Base-by-base conservation (phyloP, 2,797 vertebrate species). In the Lepus townsendii region DNA sequence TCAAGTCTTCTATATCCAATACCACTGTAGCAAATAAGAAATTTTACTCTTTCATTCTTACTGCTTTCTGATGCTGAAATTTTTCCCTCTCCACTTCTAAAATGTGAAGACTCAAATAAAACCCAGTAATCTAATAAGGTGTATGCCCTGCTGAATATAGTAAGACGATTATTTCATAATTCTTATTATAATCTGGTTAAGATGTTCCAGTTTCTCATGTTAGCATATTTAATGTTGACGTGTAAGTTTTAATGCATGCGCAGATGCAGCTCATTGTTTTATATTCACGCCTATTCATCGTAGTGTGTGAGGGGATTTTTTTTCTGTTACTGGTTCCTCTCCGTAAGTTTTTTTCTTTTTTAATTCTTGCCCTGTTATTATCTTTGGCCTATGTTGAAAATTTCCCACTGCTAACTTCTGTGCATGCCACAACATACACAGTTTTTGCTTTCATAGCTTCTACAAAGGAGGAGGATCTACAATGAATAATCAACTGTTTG, bases 401-500 rank as follows among this genome's bases (percentile, higher is more conserved):
- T 60, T 90, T 96, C 47, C 90, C 95, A 65, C 38, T 24, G 71
- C 60, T 16, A 89, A 27, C 54, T 47, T 95, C 85, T 62, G 60
- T 79, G 52, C 57, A 71, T 95, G 69, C 57, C 60, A 93, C 60
- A 95, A 42, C 68, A 92, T 62, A 91, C 66, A 88, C 5, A 86
- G 2, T 93, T 83, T 97, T 62, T 90, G 52, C 72, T 85, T 68
- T 83, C 38, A 20, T 22, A 52, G 63, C 62, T 80, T 92, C 65
- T 89, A 35, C 60, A 38, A 95, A 93, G 32, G 65, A 92, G n/a
- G 71, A 27, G 71, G 66, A n/a, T 88, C 57, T 91, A 38, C 19
- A 94, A 52, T 90, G 95, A 96, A 96, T 87, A 96, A 94, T 96
- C 79, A 93, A 85, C 84, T 93, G 20, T 92, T 92, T 68, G 60